Evolutionary conservation across 1,140 invertebrate genomes (phyloP), one percentile per base, ranked within the genome.

Genomic region (Diachasmimorpha longicaudata): DNA sequence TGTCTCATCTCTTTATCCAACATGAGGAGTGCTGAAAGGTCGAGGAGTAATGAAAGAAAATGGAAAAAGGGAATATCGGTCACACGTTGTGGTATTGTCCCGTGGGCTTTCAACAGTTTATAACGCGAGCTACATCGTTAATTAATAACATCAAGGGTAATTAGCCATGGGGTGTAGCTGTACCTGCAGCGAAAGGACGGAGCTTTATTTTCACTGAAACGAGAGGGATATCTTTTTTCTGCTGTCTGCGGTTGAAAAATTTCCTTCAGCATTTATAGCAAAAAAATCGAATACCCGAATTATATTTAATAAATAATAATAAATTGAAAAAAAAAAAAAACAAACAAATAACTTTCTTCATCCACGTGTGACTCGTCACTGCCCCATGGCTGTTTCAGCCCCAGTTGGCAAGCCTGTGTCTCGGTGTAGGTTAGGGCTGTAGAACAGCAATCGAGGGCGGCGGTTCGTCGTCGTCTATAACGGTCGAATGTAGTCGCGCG

Each of bases 331-430:
- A 39, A 10, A 10, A 39, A 4, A 39, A 39, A 39, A 10, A 39
- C 37, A 39, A 39, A n/a, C n/a, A n/a, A n/a, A n/a, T n/a, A n/a
- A n/a, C n/a, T n/a, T n/a, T n/a, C n/a, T n/a, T n/a, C n/a, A n/a
- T 78, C 80, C 83, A 85, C 84, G 85, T 84, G 85, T 80, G 78
- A 80, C 42, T 58, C 55, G 70, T 58, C 31, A n/a, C n/a, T n/a
- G n/a, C 14, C 2, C 14, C 36, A 37, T 8, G 72, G 67, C 42
- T 8, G 19, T 14, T 77, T 37, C 58, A 52, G 76, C 72, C 42
- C 42, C 5, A 46, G 82, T 86, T 85, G 85, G 82, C 73, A 83
- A 74, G 55, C 79, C 79, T 81, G 84, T 66, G 16, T 19, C 31
- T 36, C 21, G 4, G 19, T 75, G 36, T 75, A 58, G 48, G 39